These are phyloP conservation scores for Camponotus floridanus DNA, from an alignment of 1,140 invertebrate species.

Conservation along the genomic window DNA sequence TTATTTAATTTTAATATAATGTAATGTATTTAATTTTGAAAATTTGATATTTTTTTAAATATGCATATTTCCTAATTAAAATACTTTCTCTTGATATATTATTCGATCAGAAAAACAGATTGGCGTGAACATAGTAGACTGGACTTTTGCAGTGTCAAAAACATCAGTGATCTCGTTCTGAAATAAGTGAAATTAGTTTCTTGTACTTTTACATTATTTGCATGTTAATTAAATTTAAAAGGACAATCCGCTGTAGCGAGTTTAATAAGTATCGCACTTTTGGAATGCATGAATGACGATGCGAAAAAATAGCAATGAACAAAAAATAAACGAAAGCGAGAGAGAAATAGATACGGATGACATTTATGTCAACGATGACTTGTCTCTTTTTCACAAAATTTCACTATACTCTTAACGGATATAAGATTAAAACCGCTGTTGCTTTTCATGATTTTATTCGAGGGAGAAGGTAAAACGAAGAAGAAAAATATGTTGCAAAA, in stretches of 20 bases:
- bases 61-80: neutral
- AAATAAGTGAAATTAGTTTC: conserved; percentile 59
- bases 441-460: too few relatives aligned
- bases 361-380: neutral
- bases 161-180: neutral
- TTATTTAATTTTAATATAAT: neutral
- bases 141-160: neutral
- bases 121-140: neutral
- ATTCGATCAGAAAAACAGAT: neutral
- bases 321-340: neutral
- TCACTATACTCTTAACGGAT: neutral
- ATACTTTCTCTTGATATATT: neutral
- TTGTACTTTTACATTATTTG: conserved; percentile 32
- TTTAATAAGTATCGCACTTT: conserved; percentile 3
- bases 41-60: neutral
- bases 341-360: conserved; percentile 1
- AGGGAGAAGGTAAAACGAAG: neutral
- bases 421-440: too few relatives aligned
- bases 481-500: neutral
- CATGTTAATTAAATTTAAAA: conserved; percentile 52
- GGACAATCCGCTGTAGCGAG: neutral
- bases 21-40: neutral
- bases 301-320: neutral
- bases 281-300: too few relatives aligned
- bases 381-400: conserved; percentile 12